Evolutionary conservation across 2,113 vertebrate genomes (phyloP), one percentile per base, ranked within the genome.

Genomic region (Natator depressus): DNA sequence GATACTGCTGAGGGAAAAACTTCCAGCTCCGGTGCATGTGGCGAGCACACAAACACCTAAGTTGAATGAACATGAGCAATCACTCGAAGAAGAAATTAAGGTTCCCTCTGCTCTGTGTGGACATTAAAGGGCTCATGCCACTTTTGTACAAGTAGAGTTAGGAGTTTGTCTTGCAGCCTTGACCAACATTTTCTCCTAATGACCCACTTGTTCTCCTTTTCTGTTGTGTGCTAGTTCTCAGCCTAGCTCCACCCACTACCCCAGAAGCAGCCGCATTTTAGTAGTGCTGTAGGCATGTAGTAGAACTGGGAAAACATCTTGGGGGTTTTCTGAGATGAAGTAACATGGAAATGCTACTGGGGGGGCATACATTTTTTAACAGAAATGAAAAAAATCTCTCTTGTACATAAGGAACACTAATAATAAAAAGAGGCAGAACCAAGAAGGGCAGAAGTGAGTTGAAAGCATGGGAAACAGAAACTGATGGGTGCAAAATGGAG

Each of bases 111-210:
- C 1, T 1, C n/a, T 42, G 50, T 4, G 9, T 25, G 20, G 55
- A 38, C 0, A 1, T 13, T 42, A 42, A 17, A 35, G n/a, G 8
- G 1, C 3, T 35, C 31, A 38, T 25, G 1, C 79, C 42, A 16
- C 25, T 6, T 9, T 54, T 1, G 0, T 17, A n/a, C 0, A 2
- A 20, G 6, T 31, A 46, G 49, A 54, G 54, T 11, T 4, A 49
- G 31, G 31, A 55, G 3, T 80, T 83, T 57, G 3, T 29, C 50
- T 57, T 46, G 16, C 3, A 82, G 3, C 2, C 1, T 5, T 17
- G 20, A 42, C 20, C 42, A 24, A 0, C 6, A 2, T 90, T 51
- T 55, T 87, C 42, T 5, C 1, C 50, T 57, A 46, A 22, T 46
- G 42, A 42, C 10, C 24, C 4, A 78, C 25, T 62, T 8, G 10